Base-by-base conservation (phyloP, 2,888 invertebrate species). In the Ferdinandea cuprea region DNA sequence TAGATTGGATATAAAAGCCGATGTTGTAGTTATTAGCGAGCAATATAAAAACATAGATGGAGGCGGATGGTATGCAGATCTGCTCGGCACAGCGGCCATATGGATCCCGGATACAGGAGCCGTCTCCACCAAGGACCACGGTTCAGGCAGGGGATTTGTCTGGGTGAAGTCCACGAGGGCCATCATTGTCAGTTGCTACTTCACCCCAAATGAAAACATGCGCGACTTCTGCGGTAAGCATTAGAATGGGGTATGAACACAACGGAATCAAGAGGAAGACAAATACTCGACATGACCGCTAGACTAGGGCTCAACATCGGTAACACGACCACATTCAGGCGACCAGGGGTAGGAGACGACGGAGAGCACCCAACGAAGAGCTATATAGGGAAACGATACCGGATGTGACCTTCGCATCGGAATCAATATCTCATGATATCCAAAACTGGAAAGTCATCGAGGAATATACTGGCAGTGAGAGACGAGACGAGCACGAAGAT, bases 11-110 rank as follows among this genome's bases (percentile, higher is more conserved):
- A 37, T 69, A 42, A 32, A 56, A 25, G 48, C 21, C 1, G 77
- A 71, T 25, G 1, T 63, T 2, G 25, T 77, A 6, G 30, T 71
- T 3, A 54, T 65, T 1, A 78, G 78, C 25, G 50, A 71, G 35
- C 65, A 58, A 21, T 65, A 50, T 15, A 13, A 2, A 21, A 50
- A 65, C 25, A 65, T 25, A 35, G 30, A 56, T 0, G 48, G 11
- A 17, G 21, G 11, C 4, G n/a, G n/a, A n/a, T n/a, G n/a, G 17
- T 6, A 11, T 78, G 63, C 44, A 3, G 61, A 77, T 25, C 9
- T 5, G 15, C 56, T 56, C 2, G 56, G 50, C 8, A 66, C 65
- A 2, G 40, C 42, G 13, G 59, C 76, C 3, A 40, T 66, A 7
- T 76, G 46, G 66, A 66, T 66, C 7, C 73, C 73, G n/a, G n/a